phyloP scores from a whole-genome alignment of 2,888 invertebrate genomes.

The Agrotis clavis region DNA sequence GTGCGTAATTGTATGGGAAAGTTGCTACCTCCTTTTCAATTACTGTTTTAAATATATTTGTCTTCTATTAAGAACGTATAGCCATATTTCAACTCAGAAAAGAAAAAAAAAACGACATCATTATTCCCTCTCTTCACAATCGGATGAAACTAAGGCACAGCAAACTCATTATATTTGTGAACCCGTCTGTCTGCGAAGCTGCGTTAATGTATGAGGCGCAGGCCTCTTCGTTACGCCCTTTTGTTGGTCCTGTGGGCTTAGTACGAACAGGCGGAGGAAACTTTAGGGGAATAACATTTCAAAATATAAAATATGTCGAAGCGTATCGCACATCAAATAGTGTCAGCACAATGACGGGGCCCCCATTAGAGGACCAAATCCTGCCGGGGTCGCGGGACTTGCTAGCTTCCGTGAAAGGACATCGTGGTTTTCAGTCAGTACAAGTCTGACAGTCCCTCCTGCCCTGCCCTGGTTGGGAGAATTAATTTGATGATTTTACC shows the following conservation, averaged over 20 bases:
- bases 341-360: too few species aligned
- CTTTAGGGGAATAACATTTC: not conserved
- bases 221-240: constrained; percentile 37
- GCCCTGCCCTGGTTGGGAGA: too few species aligned
- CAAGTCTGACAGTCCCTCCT: too few species aligned
- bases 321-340: not conserved
- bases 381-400: too few species aligned
- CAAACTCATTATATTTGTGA: constrained; percentile 62
- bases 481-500: too few species aligned
- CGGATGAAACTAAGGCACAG: constrained; percentile 37
- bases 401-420: too few species aligned
- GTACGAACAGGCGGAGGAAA: not conserved
- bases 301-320: not conserved
- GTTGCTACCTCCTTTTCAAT: too few species aligned
- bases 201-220: constrained; percentile 51
- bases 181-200: constrained; percentile 42
- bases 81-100: not conserved
- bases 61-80: too few species aligned
- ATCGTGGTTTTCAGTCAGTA: too few species aligned
- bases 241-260: constrained; percentile 35
- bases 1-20: too few species aligned
- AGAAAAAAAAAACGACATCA: constrained; percentile 29
- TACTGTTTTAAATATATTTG: too few species aligned
- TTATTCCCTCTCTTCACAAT: constrained; percentile 36
- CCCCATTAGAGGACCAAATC: too few species aligned